Evolutionary conservation across 1,140 invertebrate species (phyloP), one percentile per base, ranked within the genome.

Genomic region (Schlechtendalia chinensis): DNA sequence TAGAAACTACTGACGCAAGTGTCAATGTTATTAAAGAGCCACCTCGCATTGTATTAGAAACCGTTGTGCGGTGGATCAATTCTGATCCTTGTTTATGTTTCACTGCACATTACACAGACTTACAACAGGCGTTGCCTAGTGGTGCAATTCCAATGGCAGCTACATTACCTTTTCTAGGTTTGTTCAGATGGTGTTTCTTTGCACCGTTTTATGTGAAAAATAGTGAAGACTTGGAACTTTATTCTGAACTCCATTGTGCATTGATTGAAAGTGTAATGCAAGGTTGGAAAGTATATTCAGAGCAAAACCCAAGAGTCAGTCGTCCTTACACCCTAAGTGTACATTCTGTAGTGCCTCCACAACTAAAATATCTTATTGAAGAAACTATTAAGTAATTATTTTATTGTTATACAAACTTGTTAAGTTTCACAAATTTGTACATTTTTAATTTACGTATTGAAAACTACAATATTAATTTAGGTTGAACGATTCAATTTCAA

Each of bases 91-190:
- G 88, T 81, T 84, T 94, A 10, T 90, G 93, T 82, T 88, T 91
- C 81, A 91, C 91, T 14, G 90, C 92, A 1, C 88, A 94, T 82
- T 86, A 89, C 82, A 90, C 90, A 32, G 84, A 85, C 80, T 81
- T 84, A 77, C 90, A 91, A 82, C 88, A 90, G 22, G 88, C 90
- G 8, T 84, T 94, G 39, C 93, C 93, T 0, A 89, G 88, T 56
- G 93, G 92, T 22, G 91, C 91, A 5, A 94, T 94, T 81, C 90
- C 92, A 0, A 94, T 94, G 93, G 90, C 92, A 19, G 91, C 92
- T 2, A 90, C 93, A 1, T 92, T 92, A n/a, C 93, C 93, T 0
- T 88, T 94, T 61, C 90, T 92, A 19, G 93, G 93, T 1, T 87
- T 94, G 5, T 89, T 77, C n/a, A 81, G 81, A 69, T 93, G 91